Evolutionary conservation across 2,797 vertebrate genomes (phyloP).

Genomic region (Prionace glauca): DNA sequence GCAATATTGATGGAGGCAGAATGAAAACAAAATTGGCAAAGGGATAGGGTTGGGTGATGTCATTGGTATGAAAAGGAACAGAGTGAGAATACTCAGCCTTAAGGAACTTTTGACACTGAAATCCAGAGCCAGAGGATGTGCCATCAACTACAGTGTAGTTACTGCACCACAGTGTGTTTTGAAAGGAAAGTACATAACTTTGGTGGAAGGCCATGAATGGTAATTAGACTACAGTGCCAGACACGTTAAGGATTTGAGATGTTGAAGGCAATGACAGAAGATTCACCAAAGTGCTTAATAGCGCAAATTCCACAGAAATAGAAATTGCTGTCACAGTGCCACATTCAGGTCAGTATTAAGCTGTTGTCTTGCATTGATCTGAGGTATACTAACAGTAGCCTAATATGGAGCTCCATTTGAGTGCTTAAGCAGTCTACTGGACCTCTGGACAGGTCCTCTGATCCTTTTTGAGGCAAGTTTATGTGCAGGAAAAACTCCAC

Average conservation of each 20-base stretch:
- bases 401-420: neutral
- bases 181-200: neutral
- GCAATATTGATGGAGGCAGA: neutral
- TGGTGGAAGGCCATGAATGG: neutral
- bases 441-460: too few species aligned
- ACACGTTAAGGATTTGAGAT: neutral
- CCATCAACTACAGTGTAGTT: neutral
- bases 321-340: neutral
- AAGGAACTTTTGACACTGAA: neutral
- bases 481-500: too few species aligned
- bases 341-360: neutral
- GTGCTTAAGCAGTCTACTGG: neutral
- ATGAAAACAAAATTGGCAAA: neutral
- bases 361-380: neutral
- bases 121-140: neutral
- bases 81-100: neutral
- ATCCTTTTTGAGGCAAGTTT: too few species aligned
- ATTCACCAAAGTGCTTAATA: neutral
- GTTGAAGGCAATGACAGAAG: neutral
- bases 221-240: neutral
- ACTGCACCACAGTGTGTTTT: neutral
- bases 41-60: neutral
- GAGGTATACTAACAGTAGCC: neutral
- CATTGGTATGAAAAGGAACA: neutral
- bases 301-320: neutral